phyloP scores from a whole-genome alignment of 30 jellyfish, hydroid and myxozoan genomes.

The Aurelia aurita complex sp. Pacific region DNA sequence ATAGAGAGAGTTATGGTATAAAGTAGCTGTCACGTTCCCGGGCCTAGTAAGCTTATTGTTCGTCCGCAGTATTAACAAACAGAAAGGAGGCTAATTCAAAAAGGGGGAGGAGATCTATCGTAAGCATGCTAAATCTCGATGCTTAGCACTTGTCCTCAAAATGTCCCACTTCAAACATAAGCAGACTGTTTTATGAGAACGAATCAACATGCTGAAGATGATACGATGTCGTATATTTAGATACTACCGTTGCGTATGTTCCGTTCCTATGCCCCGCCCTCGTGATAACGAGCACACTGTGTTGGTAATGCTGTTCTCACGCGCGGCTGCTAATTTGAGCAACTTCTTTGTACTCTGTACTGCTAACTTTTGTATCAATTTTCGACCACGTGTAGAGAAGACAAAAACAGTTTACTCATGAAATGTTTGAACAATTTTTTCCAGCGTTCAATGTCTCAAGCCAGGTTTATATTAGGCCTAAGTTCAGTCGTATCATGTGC shows the following conservation, averaged over 20 bases:
- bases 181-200: constrained; percentile 7
- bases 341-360: constrained; percentile 25
- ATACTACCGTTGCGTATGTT: too few species aligned
- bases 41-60: too few species aligned
- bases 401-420: constrained; percentile 75
- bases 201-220: too few species aligned
- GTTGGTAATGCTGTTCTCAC: constrained; percentile 5
- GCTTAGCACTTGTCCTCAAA: too few species aligned
- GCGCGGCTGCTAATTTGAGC: constrained; percentile 40
- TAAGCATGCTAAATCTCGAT: too few species aligned
- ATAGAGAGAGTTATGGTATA: too few species aligned
- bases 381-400: constrained; percentile 68
- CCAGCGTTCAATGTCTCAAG: constrained; percentile 26
- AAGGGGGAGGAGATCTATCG: too few species aligned
- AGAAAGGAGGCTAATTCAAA: too few species aligned
- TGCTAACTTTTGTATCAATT: constrained; percentile 64
- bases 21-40: too few species aligned
- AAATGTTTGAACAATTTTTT: constrained; percentile 50
- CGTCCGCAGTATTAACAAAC: too few species aligned
- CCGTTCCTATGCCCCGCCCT: background rate
- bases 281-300: constrained; percentile 9
- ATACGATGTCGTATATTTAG: too few species aligned
- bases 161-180: constrained; percentile 22
- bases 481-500: constrained; percentile 36
- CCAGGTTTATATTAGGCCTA: constrained; percentile 18